phyloP scores from a whole-genome alignment of 2,113 vertebrate genomes.

The Sturnus vulgaris region DNA sequence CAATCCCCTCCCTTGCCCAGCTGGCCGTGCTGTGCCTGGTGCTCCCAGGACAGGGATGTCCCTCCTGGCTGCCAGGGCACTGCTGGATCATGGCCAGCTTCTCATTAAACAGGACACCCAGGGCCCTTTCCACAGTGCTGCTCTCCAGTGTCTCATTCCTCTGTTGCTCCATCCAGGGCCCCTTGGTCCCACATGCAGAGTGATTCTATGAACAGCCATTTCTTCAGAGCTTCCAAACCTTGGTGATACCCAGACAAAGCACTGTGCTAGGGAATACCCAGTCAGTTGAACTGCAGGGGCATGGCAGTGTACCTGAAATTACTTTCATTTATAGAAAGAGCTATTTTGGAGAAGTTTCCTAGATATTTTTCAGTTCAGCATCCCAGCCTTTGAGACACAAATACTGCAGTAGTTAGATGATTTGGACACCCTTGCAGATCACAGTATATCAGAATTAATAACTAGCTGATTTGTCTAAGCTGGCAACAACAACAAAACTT shows the following conservation, averaged over 20 bases:
- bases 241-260: background rate
- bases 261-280: background rate
- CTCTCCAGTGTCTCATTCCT: background rate
- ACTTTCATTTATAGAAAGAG: background rate
- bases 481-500: background rate
- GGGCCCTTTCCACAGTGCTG: background rate
- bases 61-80: background rate
- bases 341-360: background rate
- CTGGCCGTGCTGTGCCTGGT: rapidly evolving
- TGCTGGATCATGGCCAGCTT: background rate
- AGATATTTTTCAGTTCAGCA: background rate
- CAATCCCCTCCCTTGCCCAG: background rate
- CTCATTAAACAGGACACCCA: rapidly evolving
- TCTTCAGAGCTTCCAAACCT: background rate
- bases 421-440: background rate
- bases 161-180: background rate
- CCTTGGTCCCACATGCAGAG: background rate
- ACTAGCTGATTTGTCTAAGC: background rate
- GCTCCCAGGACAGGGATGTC: background rate
- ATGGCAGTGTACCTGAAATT: background rate
- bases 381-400: background rate
- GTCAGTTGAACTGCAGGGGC: background rate
- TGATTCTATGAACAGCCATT: background rate
- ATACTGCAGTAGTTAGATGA: background rate
- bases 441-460: background rate